Base-by-base conservation (phyloP, 2,888 invertebrate genomes). In the Acrobasis consociella region DNA sequence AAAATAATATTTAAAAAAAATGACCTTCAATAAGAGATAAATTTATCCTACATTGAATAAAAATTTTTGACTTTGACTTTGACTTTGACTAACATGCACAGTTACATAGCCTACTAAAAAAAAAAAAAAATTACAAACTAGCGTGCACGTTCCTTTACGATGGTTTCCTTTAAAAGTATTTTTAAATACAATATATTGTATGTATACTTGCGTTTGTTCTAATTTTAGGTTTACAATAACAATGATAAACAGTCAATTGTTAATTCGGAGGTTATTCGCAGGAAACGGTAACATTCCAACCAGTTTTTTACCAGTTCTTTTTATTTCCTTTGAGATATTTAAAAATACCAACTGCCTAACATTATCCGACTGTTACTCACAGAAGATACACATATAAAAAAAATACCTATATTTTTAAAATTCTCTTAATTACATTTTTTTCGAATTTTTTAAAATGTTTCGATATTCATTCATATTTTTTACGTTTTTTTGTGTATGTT, bases 191-290 rank as follows among this genome's bases (percentile, higher is more conserved):
- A n/a, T n/a, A n/a, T n/a, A n/a, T n/a, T n/a, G n/a, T n/a, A n/a
- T n/a, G n/a, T n/a, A n/a, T n/a, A n/a, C n/a, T n/a, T n/a, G n/a
- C n/a, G n/a, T n/a, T n/a, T n/a, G n/a, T n/a, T n/a, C n/a, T n/a
- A 46, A n/a, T 13, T 46, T 7, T 46, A n/a, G 13, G n/a, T 46
- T 11, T 46, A 46, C 46, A 13, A 13, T 46, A n/a, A 46, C 46
- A 52, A 31, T 52, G 31, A 51, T 17, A 13, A 31, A 37, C 13
- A 52, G 46, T 52, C 31, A 37, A 22, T 51, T 52, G 46, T 46
- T 31, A 22, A 52, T 52, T 13, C 8, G 13, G 22, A 52, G 52
- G 52, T 52, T 52, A 52, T 52, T 52, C 52, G 37, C 52, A 52
- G 52, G 52, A 52, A 52, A 31, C 52, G 11, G 17, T 31, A 52